Percentiles rank a stretch among this genome's conserved stretches.
Evolutionary conservation across 2,888 invertebrate species (phyloP).

Genomic region (Ceriagrion tenellum): DNA sequence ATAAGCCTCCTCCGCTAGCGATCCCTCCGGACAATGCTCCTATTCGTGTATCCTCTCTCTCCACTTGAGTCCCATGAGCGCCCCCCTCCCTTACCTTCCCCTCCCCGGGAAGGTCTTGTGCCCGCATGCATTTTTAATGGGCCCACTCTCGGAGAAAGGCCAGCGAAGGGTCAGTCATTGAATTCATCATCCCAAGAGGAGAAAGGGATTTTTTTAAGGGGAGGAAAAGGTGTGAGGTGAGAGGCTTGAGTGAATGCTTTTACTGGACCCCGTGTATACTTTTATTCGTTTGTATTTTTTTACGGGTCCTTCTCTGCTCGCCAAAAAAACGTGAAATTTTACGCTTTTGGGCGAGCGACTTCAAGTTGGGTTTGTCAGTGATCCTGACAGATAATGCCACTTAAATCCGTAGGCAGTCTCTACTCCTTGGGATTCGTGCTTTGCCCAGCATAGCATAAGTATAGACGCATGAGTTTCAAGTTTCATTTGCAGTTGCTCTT

Average conservation of each 20-base stretch:
- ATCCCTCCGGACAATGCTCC: too few relatives aligned
- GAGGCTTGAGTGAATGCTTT: neutral
- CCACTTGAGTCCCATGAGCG: neutral
- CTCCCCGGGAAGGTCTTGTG: neutral
- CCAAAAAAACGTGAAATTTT: neutral
- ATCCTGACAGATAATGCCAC: neutral
- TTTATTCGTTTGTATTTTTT: neutral
- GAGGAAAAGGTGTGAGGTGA: neutral
- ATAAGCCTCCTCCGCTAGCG: too few relatives aligned
- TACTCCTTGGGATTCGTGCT: neutral
- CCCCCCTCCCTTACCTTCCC: neutral
- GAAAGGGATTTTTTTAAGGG: neutral
- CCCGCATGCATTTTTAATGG: neutral
- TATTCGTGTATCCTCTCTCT: neutral
- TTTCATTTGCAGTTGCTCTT: too few relatives aligned
- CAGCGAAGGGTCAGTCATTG: conserved; percentile 15
- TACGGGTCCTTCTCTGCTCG: neutral
- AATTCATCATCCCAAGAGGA: neutral
- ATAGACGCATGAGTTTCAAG: too few relatives aligned
- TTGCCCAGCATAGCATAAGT: too few relatives aligned
- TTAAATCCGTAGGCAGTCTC: neutral
- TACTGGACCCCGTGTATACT: neutral
- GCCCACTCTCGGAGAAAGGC: conserved; percentile 7
- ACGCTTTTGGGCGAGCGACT: neutral
- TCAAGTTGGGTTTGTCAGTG: neutral